phyloP scores from a whole-genome alignment of 37 sponge, comb jelly and placozoan genomes.

The Dysidea cf. avara region DNA sequence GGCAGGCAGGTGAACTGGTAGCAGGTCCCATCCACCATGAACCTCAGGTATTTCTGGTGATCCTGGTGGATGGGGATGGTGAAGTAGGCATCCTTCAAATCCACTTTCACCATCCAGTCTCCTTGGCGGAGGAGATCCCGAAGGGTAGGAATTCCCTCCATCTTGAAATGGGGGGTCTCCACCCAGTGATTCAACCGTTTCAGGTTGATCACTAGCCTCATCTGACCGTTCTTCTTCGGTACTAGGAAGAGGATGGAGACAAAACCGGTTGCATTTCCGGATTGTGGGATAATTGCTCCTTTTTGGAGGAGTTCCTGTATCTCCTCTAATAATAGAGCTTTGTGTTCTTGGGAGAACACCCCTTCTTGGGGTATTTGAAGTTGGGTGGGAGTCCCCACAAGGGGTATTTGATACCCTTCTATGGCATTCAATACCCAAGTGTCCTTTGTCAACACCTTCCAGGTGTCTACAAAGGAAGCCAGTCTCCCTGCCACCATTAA shows the following conservation, averaged over 20 bases:
- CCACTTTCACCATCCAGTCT: conserved; percentile 17
- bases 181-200: conserved; percentile 20
- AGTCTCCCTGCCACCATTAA: too few relatives aligned
- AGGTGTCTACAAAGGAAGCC: too few relatives aligned
- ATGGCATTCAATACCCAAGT: too few relatives aligned
- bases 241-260: conserved; percentile 1
- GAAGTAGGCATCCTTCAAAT: conserved; percentile 31
- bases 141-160: conserved; percentile 14
- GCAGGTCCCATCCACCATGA: not conserved
- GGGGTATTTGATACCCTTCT: too few relatives aligned
- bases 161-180: conserved; percentile 21
- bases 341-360: too few relatives aligned
- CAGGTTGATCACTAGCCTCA: conserved; percentile 24
- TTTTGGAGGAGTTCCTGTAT: too few relatives aligned
- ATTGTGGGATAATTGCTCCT: too few relatives aligned
- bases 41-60: conserved; percentile 1
- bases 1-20: too few relatives aligned
- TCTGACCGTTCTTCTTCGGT: not conserved
- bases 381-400: too few relatives aligned
- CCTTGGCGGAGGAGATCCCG: not conserved
- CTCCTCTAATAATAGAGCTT: too few relatives aligned
- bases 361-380: too few relatives aligned
- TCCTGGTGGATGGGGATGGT: conserved; percentile 1
- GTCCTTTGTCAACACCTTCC: too few relatives aligned
- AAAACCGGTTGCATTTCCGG: not conserved